Evolutionary conservation across 2,797 vertebrate genomes (phyloP), one percentile per base, ranked within the genome.

Genomic region (Merluccius polli): DNA sequence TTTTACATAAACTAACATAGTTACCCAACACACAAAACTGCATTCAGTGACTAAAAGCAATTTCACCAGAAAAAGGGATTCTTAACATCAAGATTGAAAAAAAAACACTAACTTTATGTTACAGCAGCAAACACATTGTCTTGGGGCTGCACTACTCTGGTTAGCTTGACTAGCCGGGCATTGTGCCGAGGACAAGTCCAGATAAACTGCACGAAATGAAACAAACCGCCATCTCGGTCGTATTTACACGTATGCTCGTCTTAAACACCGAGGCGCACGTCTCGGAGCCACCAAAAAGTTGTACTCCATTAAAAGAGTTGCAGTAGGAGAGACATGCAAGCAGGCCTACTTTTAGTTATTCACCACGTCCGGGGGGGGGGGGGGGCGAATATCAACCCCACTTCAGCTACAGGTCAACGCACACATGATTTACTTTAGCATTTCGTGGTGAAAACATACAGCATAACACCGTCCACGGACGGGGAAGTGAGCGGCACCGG

Each of bases 381-480:
- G n/a, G n/a, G n/a, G 86, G 89, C 83, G 90, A 78, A 80, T 84
- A 85, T 78, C 81, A 85, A 78, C 85, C 36, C 36, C 92, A 93
- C 90, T 92, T 92, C 89, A 88, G 90, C 87, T 88, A 89, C 90
- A 91, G 87, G 90, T 89, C 89, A 89, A 63, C 80, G 69, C 81
- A 86, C 80, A 82, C 79, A 84, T 35, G 79, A 76, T 70, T n/a
- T 89, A 87, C 86, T 89, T 88, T 21, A 77, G 1, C 72, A n/a
- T 71, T 77, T 75, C 35, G 11, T 59, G 35, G 8, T 44, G 27
- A 79, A 84, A 85, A 77, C 77, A 71, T 4, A 0, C 16, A 6
- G 0, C 11, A 24, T 27, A 65, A 65, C 24, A 65, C 12, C 3
- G 21, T 10, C 11, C 15, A 68, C 32, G 70, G 2, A 21, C 18